Evolutionary conservation across 2,113 vertebrate genomes (phyloP), one percentile per base, ranked within the genome.

Genomic region (Numida meleagris): DNA sequence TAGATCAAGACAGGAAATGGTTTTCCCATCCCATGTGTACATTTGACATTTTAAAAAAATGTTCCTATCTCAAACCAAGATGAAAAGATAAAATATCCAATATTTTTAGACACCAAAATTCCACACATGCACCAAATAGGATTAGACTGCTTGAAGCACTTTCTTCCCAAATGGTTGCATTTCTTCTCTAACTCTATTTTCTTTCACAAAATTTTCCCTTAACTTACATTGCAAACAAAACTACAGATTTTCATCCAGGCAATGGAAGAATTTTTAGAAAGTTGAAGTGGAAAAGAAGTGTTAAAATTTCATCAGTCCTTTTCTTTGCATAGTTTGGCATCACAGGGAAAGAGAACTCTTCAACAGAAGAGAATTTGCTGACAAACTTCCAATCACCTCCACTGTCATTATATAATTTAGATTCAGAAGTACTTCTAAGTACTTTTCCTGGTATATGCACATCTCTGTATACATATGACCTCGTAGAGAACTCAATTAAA

Each of bases 1-100:
- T 86, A 91, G 73, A 90, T 75, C 86, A 91, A 83, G 88, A 53
- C 80, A 90, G 93, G 88, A 96, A 94, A 94, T 93, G 79, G 57
- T 94, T 95, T 95, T 95, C 89, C 77, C 93, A 94, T 95, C 94
- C 82, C 79, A 51, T 90, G 79, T 88, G 85, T 91, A 95, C 93
- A 78, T 81, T 74, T 57, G 82, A 94, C 82, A 93, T 95, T 93
- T 86, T 2, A 16, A 34, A 92, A 67, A 88, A 91, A 86, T 43
- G 38, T 86, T 92, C 82, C 57, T 86, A 81, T 90, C 88, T 81
- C 72, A 88, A 72, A 70, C 57, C 46, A 78, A 88, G 94, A 95
- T 62, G 16, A 84, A 94, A 93, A 93, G 38, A 75, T 88, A 73
- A 91, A 94, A 91, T 92, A 74, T 43, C 10, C 51, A 61, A 19